These are phyloP conservation scores for Ischnus inquisitorius DNA, from an alignment of 2,888 invertebrate genomes.

Conservation along the genomic window DNA sequence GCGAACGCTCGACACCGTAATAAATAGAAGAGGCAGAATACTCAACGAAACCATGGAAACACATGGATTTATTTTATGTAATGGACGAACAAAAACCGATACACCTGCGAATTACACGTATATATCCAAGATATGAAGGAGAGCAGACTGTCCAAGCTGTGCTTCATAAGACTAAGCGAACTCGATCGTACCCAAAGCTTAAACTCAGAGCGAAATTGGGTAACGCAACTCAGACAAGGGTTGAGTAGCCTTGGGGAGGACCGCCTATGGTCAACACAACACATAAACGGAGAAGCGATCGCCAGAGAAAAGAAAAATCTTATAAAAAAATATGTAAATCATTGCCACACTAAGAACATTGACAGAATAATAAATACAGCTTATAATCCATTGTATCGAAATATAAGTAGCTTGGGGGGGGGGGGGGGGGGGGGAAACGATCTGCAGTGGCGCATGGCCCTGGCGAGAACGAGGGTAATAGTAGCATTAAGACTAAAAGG, in stretches of 20 bases:
- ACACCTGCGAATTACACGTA: no score
- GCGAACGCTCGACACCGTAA: neutral
- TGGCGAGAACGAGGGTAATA: neutral
- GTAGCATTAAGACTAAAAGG: neutral
- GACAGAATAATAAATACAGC: neutral
- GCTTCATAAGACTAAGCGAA: neutral
- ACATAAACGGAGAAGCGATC: neutral
- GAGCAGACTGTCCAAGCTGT: neutral
- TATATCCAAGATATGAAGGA: no score
- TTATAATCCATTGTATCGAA: slow-evolving; percentile 5
- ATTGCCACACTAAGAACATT: neutral
- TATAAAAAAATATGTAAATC: neutral
- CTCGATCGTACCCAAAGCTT: neutral
- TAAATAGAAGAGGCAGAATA: slow-evolving; percentile 2
- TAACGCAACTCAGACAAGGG: neutral
- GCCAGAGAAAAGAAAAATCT: slow-evolving; percentile 3
- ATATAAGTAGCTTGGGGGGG: neutral
- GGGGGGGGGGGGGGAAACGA: neutral
- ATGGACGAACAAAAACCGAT: no score
- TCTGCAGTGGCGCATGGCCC: neutral
- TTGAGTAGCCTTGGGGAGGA: neutral
- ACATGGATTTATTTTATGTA: neutral
- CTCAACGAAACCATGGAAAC: slow-evolving; percentile 2
- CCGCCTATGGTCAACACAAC: neutral
- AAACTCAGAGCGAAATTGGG: slow-evolving; percentile 11